Evolutionary conservation across 2,888 invertebrate species (phyloP).

Genomic region (Pyralis farinalis): DNA sequence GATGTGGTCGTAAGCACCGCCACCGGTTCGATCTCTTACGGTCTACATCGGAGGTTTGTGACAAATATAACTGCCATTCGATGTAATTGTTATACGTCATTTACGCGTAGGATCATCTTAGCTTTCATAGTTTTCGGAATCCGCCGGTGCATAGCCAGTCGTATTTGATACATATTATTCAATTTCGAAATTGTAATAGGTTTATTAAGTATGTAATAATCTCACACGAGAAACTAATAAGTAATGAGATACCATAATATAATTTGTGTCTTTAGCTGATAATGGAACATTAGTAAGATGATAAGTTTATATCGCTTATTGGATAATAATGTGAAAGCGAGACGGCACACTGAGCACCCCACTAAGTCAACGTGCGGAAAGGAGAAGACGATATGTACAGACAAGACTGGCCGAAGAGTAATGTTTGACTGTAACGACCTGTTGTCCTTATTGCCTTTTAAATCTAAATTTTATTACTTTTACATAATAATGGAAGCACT

Average conservation of each 20-base stretch:
- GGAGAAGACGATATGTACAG: constrained; percentile 21
- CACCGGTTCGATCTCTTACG: constrained; percentile 16
- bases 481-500: constrained; percentile 33
- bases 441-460: constrained; percentile 46
- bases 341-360: constrained; percentile 37
- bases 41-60: constrained; percentile 48
- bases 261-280: constrained; percentile 79
- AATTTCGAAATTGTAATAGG: constrained; percentile 78
- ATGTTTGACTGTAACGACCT: constrained; percentile 34
- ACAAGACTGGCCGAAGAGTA: constrained; percentile 27
- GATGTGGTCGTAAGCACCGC: constrained; percentile 32
- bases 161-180: constrained; percentile 78
- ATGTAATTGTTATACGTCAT: constrained; percentile 70
- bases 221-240: constrained; percentile 72
- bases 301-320: constrained; percentile 73
- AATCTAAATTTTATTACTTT: constrained; percentile 38
- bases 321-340: constrained; percentile 39
- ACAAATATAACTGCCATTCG: constrained; percentile 77
- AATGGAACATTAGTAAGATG: constrained; percentile 70
- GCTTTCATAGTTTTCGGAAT: constrained; percentile 65
- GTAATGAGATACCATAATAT: constrained; percentile 72
- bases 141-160: constrained; percentile 75
- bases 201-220: constrained; percentile 75
- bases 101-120: constrained; percentile 60
- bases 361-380: constrained; percentile 22